Percentiles rank a stretch among this genome's conserved stretches.
Evolutionary conservation across 2,797 vertebrate species (phyloP).

Genomic region (Crocodylus rhombifer): DNA sequence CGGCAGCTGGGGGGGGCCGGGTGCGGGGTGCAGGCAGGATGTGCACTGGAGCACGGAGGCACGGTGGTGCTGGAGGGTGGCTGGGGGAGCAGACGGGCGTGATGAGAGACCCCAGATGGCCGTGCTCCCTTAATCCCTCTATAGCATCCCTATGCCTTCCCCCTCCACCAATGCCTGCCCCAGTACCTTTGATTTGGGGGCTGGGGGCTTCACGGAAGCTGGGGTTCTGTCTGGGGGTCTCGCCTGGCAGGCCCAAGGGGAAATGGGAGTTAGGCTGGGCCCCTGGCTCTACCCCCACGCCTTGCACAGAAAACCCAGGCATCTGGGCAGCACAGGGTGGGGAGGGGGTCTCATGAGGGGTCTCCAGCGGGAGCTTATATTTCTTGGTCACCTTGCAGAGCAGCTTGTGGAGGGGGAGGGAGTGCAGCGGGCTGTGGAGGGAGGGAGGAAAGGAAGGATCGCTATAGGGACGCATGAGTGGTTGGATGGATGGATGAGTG

Average conservation of each 20-base stretch:
- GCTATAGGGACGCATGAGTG: no score
- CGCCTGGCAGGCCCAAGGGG: background rate
- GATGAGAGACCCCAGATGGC: background rate
- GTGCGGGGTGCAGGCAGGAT: conserved; percentile 19
- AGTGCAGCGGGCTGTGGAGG: no score
- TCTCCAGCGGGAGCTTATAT: background rate
- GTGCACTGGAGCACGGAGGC: conserved; percentile 70
- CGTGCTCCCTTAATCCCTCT: no score
- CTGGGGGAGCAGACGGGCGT: conserved; percentile 25
- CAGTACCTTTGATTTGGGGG: background rate
- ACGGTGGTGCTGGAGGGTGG: conserved; percentile 76
- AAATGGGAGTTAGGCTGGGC: background rate
- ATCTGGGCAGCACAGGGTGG: background rate
- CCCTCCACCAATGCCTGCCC: background rate
- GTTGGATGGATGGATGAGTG: no score
- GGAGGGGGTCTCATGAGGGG: background rate
- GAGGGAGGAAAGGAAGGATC: no score
- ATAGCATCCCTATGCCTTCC: background rate
- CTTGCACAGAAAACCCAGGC: background rate
- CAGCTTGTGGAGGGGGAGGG: no score
- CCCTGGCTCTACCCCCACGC: background rate
- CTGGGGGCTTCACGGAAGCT: background rate
- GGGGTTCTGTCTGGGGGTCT: background rate
- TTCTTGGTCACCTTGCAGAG: background rate
- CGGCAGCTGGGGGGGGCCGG: conserved; percentile 21